These are phyloP conservation scores for Xestia ashworthii DNA, from an alignment of 2,888 invertebrate species.

Conservation along the genomic window DNA sequence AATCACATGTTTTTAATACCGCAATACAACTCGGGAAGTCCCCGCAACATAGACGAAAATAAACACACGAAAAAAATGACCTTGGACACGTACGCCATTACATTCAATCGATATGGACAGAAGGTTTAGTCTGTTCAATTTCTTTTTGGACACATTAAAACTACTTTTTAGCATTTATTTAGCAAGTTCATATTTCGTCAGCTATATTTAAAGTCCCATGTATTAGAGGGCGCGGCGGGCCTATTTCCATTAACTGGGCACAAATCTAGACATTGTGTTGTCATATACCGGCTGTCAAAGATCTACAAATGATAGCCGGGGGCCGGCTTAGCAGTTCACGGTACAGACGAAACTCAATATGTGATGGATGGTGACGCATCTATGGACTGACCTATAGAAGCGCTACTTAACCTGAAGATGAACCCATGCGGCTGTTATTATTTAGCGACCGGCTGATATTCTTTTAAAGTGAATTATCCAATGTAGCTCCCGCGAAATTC, in stretches of 20 bases:
- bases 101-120: conserved; percentile 6
- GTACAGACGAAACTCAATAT: not conserved
- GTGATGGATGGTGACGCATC: not conserved
- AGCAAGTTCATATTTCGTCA: not conserved
- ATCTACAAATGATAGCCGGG: not conserved
- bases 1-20: not conserved
- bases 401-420: too few species aligned
- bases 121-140: conserved; percentile 6
- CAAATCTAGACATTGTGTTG: too few species aligned
- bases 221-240: too few species aligned
- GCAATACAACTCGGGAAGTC: conserved; percentile 6
- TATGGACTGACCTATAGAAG: not conserved
- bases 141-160: not conserved
- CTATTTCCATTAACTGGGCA: too few species aligned
- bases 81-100: conserved; percentile 19
- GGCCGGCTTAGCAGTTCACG: too few species aligned
- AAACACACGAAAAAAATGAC: conserved; percentile 43
- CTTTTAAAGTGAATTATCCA: too few species aligned
- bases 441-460: not conserved
- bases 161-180: not conserved
- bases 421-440: not conserved
- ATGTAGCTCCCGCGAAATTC: too few species aligned
- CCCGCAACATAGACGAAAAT: conserved; percentile 25
- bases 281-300: not conserved
- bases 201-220: not conserved